Conservation (phyloP, 2,113 vertebrate species). For the Apaloderma vittatum region DNA sequence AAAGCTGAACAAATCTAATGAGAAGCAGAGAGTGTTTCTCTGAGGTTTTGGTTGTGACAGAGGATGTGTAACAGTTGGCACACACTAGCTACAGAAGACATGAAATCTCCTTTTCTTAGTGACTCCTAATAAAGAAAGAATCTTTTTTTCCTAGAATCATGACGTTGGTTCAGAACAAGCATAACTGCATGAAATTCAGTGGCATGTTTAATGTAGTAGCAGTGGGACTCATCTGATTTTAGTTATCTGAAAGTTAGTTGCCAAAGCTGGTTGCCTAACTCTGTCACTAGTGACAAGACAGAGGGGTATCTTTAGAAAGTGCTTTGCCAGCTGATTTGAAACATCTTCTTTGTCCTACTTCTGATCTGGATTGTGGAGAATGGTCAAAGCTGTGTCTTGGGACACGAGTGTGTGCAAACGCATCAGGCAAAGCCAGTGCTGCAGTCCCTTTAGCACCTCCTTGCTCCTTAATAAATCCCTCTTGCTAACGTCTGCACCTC, state of each 20-base stretch:
- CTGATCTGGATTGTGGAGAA: not conserved
- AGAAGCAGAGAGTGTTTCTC: not conserved
- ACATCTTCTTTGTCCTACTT: not conserved
- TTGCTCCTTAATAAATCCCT: not conserved
- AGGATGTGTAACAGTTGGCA: not conserved
- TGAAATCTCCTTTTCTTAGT: not conserved
- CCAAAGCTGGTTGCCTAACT: not conserved
- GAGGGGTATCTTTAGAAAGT: not conserved
- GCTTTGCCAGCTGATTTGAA: not conserved
- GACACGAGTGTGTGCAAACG: not conserved
- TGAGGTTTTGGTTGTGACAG: not conserved
- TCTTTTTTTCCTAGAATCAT: not conserved
- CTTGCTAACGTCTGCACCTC: not conserved
- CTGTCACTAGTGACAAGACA: not conserved
- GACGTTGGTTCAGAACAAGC: not conserved
- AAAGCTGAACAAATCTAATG: not conserved
- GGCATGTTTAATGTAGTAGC: not conserved
- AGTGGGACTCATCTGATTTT: not conserved
- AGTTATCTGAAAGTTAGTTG: not conserved
- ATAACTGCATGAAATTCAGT: not conserved
- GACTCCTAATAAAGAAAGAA: not conserved
- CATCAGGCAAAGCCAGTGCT: not conserved
- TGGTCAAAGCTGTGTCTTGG: not conserved
- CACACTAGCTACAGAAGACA: not conserved
- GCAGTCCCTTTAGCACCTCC: not conserved